A percentile compares a stretch with the other conserved stretches of the same genome.
phyloP scores from a whole-genome alignment of 2,113 vertebrate species.

The Eretmochelys imbricata region DNA sequence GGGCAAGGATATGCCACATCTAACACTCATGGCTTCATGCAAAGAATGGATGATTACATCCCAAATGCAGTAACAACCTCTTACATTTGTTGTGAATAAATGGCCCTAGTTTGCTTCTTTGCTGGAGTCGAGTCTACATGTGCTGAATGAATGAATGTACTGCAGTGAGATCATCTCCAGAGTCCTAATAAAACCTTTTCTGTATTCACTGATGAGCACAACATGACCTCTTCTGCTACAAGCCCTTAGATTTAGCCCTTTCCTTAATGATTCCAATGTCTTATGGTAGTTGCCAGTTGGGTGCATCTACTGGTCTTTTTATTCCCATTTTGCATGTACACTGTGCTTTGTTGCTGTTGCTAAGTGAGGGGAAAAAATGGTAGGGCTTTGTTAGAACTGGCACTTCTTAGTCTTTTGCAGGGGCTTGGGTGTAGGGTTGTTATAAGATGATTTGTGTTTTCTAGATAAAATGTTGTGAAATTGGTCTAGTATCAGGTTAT shows the following conservation, averaged over 20 bases:
- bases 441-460: neutral
- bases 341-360: neutral
- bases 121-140: neutral
- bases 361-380: neutral
- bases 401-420: neutral
- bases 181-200: neutral
- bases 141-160: neutral
- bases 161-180: neutral
- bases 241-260: neutral
- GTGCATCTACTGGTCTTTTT: too few species aligned
- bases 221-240: neutral
- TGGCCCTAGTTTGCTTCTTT: neutral
- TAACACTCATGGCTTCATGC: neutral
- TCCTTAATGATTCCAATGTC: neutral
- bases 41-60: neutral
- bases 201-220: neutral
- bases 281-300: neutral
- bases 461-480: rapidly evolving
- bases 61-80: neutral
- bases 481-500: neutral
- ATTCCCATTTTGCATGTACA: too few species aligned
- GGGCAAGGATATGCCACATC: neutral
- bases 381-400: neutral
- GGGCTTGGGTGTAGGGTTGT: rapidly evolving
- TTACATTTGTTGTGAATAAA: neutral